Conservation (phyloP, 2,888 invertebrate species). For the Lasius platythorax region DNA sequence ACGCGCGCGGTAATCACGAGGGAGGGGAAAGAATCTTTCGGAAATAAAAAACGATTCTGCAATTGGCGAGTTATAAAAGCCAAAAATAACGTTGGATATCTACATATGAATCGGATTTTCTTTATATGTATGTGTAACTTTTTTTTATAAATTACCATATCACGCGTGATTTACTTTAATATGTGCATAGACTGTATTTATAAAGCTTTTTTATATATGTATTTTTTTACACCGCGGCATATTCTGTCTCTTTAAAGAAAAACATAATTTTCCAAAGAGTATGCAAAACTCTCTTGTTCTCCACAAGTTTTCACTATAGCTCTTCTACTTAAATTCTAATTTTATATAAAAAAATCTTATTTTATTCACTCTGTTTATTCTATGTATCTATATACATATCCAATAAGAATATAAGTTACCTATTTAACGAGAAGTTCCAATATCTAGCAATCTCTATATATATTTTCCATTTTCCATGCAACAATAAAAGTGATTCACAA, state of each 20-base stretch:
- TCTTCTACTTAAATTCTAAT: background rate
- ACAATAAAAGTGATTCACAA: background rate
- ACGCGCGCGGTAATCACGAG: slow-evolving; percentile 17
- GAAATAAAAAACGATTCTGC: slow-evolving; percentile 4
- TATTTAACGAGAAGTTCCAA: background rate
- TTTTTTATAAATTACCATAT: background rate
- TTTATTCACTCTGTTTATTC: background rate
- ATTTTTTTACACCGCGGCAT: background rate
- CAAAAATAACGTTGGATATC: slow-evolving; percentile 7
- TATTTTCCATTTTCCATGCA: background rate
- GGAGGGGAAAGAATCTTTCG: too few species aligned
- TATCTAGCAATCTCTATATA: background rate
- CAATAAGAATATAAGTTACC: background rate
- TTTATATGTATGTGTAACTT: background rate
- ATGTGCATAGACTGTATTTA: background rate
- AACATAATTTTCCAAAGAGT: background rate
- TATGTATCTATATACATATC: background rate
- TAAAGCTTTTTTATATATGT: background rate
- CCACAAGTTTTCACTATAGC: background rate
- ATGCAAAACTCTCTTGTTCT: background rate
- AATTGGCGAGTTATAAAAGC: background rate
- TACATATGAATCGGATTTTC: background rate
- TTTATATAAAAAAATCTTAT: background rate
- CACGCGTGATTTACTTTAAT: background rate
- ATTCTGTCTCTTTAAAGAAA: background rate